Evolutionary conservation across 2,113 vertebrate genomes (phyloP), one percentile per base, ranked within the genome.

Genomic region (Sapajus apella): DNA sequence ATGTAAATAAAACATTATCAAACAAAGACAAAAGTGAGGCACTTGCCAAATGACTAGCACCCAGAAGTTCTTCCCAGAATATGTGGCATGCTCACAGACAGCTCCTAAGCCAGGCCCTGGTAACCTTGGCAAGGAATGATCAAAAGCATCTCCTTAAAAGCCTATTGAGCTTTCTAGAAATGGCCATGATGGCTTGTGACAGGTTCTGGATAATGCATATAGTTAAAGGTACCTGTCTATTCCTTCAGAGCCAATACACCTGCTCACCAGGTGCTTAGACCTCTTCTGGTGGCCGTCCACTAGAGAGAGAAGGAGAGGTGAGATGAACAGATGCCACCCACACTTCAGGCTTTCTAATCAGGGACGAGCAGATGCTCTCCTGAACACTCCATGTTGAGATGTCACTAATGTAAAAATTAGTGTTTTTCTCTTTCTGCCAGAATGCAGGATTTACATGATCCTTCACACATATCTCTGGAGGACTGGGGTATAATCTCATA

Each of bases 361-460:
- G 91, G 66, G 81, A 17, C 5, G 8, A 97, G 73, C 97, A 97
- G 96, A 92, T 97, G 97, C 92, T 97, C 64, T 94, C 89, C 94
- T n/a, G 84, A 97, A 73, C 86, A 93, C 82, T 94, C 92, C 94
- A 85, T 79, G 87, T 95, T 94, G 97, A 94, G 92, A 94, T 97
- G 92, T 80, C 96, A 93, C 90, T 96, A 80, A 97, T 97, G 80
- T 97, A 98, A 97, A 98, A 97, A 98, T 97, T 93, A 95, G 97
- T 96, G 81, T 94, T 98, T 97, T 97, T 92, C 95, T 96, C 92
- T 92, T 97, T 90, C 91, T 94, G 96, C 97, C 97, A 98, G 95
- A 98, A 98, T 96, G 94, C 76, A 92, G 97, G 97, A 98, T 98
- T 98, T 98, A 93, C 94, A 81, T 97, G 89, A 96, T 97, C 93